Evolutionary conservation across 2,888 invertebrate species (phyloP), one percentile per base, ranked within the genome.

Genomic region (Paralinhomoeus sp.): DNA sequence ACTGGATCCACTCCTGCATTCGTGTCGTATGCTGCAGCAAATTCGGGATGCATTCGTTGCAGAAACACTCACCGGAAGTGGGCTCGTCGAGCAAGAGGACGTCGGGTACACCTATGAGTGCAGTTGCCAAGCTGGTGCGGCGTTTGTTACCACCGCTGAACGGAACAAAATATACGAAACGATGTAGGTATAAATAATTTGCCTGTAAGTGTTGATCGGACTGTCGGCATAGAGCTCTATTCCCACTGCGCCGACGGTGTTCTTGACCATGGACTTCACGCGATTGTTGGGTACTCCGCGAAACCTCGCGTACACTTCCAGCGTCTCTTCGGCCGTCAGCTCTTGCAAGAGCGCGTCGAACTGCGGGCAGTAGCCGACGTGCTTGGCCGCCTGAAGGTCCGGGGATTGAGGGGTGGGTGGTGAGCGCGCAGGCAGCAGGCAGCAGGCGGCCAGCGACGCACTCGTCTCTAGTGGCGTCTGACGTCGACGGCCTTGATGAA

Each of bases 361-460:
- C 68, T 87, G 87, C 0, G 87, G 85, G 62, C 87, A 87, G 65
- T 87, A 87, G 24, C 84, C 82, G 58, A 84, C 72, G 47, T 42
- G 17, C 46, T n/a, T 17, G 42, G 27, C 33, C 18, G 37, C 42
- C 38, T 47, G 24, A 47, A 43, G n/a, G 7, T 15, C 9, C n/a
- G n/a, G n/a, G n/a, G n/a, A n/a, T n/a, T n/a, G n/a, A n/a, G n/a
- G n/a, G n/a, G n/a, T n/a, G n/a, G n/a, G n/a, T n/a, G n/a, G n/a
- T n/a, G n/a, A n/a, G n/a, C n/a, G n/a, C n/a, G n/a, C n/a, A n/a
- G n/a, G n/a, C n/a, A n/a, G n/a, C n/a, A n/a, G n/a, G n/a, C n/a
- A n/a, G n/a, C 17, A n/a, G n/a, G 35, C 12, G n/a, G 35, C 17
- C n/a, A 35, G 18, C 17, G 17, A 37, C 49, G 44, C 43, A 61